A percentile compares a stretch with the other conserved stretches of the same genome.
phyloP scores from a whole-genome alignment of 2,888 invertebrate genomes.

The Euspilapteryx auroguttella region DNA sequence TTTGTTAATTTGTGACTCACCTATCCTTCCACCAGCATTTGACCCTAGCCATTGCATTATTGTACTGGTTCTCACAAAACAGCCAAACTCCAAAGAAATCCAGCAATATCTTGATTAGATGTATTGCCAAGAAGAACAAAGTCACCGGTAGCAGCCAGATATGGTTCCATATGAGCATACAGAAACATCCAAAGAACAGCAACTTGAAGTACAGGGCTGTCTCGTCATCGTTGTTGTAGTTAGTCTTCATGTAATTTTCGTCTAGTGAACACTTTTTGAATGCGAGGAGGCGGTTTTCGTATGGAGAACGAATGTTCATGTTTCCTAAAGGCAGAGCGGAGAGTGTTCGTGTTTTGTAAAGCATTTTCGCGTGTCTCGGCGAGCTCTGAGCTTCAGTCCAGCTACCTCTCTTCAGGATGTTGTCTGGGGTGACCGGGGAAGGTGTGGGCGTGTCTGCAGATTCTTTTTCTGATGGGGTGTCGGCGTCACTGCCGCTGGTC shows the following conservation, averaged over 20 bases:
- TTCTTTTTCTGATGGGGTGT: constrained; percentile 33
- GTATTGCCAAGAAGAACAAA: constrained; percentile 75
- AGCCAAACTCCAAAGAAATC: constrained; percentile 54
- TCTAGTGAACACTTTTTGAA: constrained; percentile 41
- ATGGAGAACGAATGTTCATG: constrained; percentile 25
- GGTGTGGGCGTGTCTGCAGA: constrained; percentile 16
- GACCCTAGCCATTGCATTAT: constrained; percentile 30
- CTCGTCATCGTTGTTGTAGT: constrained; percentile 51
- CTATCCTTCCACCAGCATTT: constrained; percentile 66
- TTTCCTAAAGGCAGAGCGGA: constrained; percentile 40
- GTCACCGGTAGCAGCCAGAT: constrained; percentile 79
- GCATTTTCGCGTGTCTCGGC: constrained; percentile 37
- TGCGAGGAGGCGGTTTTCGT: constrained; percentile 34
- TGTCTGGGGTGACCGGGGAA: constrained; percentile 29
- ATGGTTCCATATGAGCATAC: constrained; percentile 85
- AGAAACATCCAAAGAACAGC: constrained; percentile 78
- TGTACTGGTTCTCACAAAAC: constrained; percentile 44
- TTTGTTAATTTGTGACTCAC: no score
- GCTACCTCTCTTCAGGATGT: constrained; percentile 23
- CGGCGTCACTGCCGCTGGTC: constrained; percentile 24
- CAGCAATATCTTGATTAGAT: constrained; percentile 58
- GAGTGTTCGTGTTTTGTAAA: constrained; percentile 45
- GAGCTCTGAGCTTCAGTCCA: constrained; percentile 28
- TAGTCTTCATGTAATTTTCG: constrained; percentile 42
- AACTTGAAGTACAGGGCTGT: constrained; percentile 75